Percentiles rank a stretch among this genome's conserved stretches.
These are phyloP conservation scores for Premnoplex brunnescens DNA, from an alignment of 2,797 vertebrate species.

Conservation along the genomic window DNA sequence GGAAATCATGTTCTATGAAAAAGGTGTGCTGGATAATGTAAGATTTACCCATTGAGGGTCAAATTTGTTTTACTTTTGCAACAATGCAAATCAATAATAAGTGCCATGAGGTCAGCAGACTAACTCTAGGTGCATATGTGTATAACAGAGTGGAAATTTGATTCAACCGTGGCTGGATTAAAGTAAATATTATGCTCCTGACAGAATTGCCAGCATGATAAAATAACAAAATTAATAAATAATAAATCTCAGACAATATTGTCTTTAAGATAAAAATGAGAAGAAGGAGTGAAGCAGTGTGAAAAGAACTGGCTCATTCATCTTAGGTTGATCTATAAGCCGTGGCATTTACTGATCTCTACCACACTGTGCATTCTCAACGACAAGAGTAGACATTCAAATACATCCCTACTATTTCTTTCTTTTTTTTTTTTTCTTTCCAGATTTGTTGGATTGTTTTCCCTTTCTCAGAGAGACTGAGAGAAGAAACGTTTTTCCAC, in stretches of 20 bases:
- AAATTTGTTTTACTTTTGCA: not conserved
- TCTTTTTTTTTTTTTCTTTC: not conserved
- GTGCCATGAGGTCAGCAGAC: not conserved
- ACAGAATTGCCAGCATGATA: not conserved
- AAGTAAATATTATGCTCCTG: not conserved
- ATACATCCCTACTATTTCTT: not conserved
- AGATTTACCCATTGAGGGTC: not conserved
- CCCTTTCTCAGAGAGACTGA: not conserved
- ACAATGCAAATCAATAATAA: not conserved
- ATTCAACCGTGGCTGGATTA: not conserved
- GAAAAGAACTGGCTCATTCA: slow-evolving; percentile 38
- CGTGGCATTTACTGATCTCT: slow-evolving; percentile 4
- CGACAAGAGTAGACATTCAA: not conserved
- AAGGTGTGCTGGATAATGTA: not conserved
- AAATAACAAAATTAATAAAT: slow-evolving; percentile 11
- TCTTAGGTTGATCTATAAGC: slow-evolving; percentile 40
- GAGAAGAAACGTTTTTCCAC: not conserved
- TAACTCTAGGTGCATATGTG: not conserved
- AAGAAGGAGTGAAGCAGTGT: not conserved
- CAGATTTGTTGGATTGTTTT: not conserved
- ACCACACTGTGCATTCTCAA: not conserved
- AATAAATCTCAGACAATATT: not conserved
- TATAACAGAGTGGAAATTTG: not conserved
- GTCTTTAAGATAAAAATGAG: slow-evolving; percentile 20
- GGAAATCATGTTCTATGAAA: not conserved